phyloP scores from a whole-genome alignment of 2,113 vertebrate species.

The Neofelis nebulosa region DNA sequence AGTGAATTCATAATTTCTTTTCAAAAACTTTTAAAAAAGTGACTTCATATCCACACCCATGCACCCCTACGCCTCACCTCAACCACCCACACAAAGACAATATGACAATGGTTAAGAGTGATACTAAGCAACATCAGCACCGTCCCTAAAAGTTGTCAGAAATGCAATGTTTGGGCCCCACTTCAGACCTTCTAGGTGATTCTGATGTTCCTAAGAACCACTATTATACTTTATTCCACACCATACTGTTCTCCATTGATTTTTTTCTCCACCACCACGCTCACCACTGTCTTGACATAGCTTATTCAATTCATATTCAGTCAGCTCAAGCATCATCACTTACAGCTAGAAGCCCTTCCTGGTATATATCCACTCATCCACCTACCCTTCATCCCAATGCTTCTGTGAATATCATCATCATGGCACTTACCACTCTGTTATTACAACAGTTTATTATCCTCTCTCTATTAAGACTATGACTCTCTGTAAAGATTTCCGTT shows the following conservation, averaged over 20 bases:
- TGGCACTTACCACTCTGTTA: not conserved
- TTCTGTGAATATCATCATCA: not conserved
- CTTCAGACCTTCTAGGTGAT: not conserved
- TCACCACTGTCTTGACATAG: not conserved
- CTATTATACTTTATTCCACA: not conserved
- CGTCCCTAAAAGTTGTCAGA: not conserved
- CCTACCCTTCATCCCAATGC: not conserved
- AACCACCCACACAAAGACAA: not conserved
- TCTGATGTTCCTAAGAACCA: not conserved
- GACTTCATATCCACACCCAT: not conserved
- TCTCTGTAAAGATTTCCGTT: not conserved
- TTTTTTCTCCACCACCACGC: not conserved
- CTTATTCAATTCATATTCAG: not conserved
- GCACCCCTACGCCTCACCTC: not conserved
- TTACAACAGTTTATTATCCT: not conserved
- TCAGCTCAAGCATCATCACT: not conserved
- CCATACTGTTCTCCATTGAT: not conserved
- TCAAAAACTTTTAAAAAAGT: not conserved
- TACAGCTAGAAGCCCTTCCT: not conserved
- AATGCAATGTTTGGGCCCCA: not conserved
- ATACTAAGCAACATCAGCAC: not conserved
- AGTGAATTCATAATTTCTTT: not conserved
- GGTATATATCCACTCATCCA: not conserved
- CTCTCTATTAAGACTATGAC: not conserved
- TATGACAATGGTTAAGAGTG: not conserved